Evolutionary conservation across 2,113 vertebrate genomes (phyloP).

Genomic region (Struthidea cinerea): DNA sequence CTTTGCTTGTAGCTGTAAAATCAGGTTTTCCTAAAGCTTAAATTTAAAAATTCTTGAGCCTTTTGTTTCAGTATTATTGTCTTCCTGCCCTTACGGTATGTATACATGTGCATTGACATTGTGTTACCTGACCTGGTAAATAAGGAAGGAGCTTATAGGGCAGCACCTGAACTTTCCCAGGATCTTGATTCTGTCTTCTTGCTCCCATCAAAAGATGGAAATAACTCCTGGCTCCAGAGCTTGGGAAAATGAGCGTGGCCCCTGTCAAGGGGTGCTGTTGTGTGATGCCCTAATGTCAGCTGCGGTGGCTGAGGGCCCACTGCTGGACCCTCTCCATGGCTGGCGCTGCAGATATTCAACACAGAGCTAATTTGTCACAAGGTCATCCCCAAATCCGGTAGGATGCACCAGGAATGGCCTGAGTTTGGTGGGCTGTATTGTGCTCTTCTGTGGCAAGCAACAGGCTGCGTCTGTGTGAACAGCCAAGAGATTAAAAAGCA

Average conservation of each 20-base stretch:
- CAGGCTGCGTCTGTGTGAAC: not conserved
- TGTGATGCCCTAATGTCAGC: not conserved
- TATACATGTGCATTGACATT: fast-evolving
- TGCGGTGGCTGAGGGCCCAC: not conserved
- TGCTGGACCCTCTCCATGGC: not conserved
- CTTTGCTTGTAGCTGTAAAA: not conserved
- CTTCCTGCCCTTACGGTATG: not conserved
- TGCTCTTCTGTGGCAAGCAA: not conserved
- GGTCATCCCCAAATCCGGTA: not conserved
- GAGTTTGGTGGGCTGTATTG: not conserved
- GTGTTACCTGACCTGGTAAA: not conserved
- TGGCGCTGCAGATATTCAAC: not conserved
- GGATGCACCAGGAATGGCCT: not conserved
- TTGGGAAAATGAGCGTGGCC: not conserved
- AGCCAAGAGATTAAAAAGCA: not conserved
- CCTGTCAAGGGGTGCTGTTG: not conserved
- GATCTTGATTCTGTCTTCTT: not conserved
- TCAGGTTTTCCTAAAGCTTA: not conserved
- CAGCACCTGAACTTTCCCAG: not conserved
- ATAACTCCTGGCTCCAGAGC: not conserved
- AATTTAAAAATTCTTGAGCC: not conserved
- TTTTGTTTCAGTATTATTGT: not conserved
- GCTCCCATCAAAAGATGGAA: not conserved
- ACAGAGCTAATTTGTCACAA: not conserved
- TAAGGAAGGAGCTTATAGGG: not conserved